Percentiles rank a stretch among this genome's conserved stretches.
phyloP scores from a whole-genome alignment of 2,888 invertebrate genomes.

The Tachina grossa region DNA sequence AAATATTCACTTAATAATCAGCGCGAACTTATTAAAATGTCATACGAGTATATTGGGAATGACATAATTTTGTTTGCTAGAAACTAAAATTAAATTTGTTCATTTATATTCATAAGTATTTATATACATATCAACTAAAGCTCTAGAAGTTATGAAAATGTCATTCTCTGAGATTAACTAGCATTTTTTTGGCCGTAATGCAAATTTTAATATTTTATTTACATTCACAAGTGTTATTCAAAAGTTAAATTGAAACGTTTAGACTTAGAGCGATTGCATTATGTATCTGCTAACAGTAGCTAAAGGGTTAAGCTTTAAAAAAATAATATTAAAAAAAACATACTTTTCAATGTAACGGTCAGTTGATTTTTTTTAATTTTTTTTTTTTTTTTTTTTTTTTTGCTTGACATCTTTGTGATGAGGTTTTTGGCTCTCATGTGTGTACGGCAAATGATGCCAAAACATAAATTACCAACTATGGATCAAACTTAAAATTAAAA shows the following conservation, averaged over 20 bases:
- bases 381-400: not conserved
- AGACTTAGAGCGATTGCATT: too few relatives aligned
- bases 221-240: too few relatives aligned
- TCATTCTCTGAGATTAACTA: too few relatives aligned
- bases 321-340: not conserved
- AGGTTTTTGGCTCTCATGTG: conserved; percentile 64
- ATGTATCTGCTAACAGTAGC: not conserved
- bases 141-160: too few relatives aligned
- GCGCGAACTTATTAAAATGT: too few relatives aligned
- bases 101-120: too few relatives aligned
- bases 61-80: too few relatives aligned
- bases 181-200: conserved; percentile 4
- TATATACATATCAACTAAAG: too few relatives aligned
- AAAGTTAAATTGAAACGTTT: too few relatives aligned
- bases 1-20: too few relatives aligned
- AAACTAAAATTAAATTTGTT: too few relatives aligned
- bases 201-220: not conserved
- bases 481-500: conserved; percentile 52
- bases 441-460: conserved; percentile 65
- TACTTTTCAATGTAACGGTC: conserved; percentile 62
- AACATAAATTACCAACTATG: conserved; percentile 63
- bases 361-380: conserved; percentile 43
- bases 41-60: too few relatives aligned
- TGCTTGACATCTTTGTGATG: conserved; percentile 66
- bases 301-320: not conserved